Conservation (phyloP, 2,113 vertebrate genomes). For the Ornithorhynchus anatinus region DNA sequence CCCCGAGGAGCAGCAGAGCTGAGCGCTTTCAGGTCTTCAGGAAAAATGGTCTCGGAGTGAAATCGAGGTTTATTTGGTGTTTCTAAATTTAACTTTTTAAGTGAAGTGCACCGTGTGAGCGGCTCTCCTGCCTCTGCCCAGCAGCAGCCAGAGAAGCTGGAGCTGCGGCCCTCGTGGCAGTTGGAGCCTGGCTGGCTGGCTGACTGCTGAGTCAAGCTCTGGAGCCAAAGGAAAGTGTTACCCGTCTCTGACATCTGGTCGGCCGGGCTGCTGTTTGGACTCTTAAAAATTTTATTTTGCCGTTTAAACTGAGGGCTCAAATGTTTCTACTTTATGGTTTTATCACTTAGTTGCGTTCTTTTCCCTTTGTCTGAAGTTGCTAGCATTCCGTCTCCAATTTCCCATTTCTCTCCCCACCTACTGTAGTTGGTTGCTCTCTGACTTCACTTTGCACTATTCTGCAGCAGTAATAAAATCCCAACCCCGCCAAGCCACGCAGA, state of each 20-base stretch:
- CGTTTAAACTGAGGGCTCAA: conserved; percentile 31
- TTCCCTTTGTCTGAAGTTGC: conserved; percentile 20
- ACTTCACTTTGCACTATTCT: not conserved
- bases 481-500: too few species aligned
- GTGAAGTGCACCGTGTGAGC: conserved; percentile 9
- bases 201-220: not conserved
- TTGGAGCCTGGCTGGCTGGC: not conserved
- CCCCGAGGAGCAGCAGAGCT: too few species aligned
- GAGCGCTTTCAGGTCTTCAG: too few species aligned
- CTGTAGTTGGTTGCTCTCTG: not conserved
- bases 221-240: not conserved
- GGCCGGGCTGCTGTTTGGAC: not conserved
- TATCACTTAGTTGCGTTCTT: not conserved
- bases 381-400: not conserved
- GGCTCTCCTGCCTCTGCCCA: not conserved
- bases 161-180: not conserved
- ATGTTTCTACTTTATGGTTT: conserved; percentile 18
- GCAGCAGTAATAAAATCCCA: too few species aligned
- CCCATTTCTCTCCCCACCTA: too few species aligned
- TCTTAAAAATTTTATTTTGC: too few species aligned
- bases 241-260: conserved; percentile 20
- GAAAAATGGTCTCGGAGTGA: not conserved
- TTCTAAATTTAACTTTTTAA: conserved; percentile 11
- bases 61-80: not conserved
- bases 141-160: conserved; percentile 8